Base-by-base conservation (phyloP, 1,140 invertebrate species). In the Papilio aristodemus region DNA sequence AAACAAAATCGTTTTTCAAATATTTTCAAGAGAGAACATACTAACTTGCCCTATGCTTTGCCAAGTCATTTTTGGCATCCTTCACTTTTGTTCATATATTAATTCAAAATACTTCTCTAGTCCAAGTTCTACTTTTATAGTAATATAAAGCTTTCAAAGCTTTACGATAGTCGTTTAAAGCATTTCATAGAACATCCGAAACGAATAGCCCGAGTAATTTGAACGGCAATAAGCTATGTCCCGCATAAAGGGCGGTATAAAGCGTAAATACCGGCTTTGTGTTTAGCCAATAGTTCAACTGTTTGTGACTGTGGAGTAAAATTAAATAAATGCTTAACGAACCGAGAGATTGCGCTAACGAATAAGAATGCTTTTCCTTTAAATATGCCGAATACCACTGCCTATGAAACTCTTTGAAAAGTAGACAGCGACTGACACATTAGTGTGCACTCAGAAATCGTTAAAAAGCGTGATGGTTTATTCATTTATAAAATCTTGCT, bases 181-280 rank as follows among this genome's bases (percentile, higher is more conserved):
- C 14, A 46, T 46, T 14, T 46, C 43, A 46, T 17, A 19, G 5
- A 17, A 46, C 43, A 46, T 46, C 14, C 43, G 19, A 46, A 19
- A 19, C 14, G 43, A 46, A 46, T 46, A 46, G 43, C 43, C 19
- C 14, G 14, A 46, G 43, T 46, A 46, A 46, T 3, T 46, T 46
- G 43, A 8, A 7, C 8, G 14, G 17, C 43, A 46, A 43, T 46
- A 46, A 46, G 43, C 43, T 14, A 46, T 19, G 17, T 19, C 14
- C 19, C 14, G 6, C 43, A 46, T 46, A 46, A 46, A 46, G 27
- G 27, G 27, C n/a, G n/a, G 41, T n/a, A 7, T 8, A 43, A 43
- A 43, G 41, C 41, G 41, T 46, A 46, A 46, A 46, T 46, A 46
- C 7, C 17, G 17, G 43, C 43, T 46, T 46, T 46, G 43, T 46